phyloP scores from a whole-genome alignment of 2,888 invertebrate genomes.

The Idaea aversata region DNA sequence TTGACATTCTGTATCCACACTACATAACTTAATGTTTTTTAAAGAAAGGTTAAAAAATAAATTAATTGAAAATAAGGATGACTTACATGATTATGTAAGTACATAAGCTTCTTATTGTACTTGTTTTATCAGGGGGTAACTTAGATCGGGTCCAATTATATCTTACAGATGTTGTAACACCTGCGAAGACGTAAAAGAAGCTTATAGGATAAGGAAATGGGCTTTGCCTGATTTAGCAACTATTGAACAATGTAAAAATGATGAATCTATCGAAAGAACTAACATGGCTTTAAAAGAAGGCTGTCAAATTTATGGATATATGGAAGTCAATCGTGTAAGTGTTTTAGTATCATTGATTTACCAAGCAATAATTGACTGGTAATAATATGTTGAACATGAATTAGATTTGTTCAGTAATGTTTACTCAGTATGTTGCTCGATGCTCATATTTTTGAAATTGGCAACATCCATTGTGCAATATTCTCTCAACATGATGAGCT shows the following conservation, averaged over 20 bases:
- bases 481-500: too few species aligned
- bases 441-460: too few species aligned
- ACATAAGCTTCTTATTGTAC: neutral
- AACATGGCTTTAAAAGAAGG: constrained; percentile 94
- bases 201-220: constrained; percentile 93
- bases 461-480: too few species aligned
- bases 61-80: too few species aligned
- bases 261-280: constrained; percentile 86
- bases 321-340: constrained; percentile 94
- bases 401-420: too few species aligned
- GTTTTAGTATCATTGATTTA: neutral
- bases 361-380: neutral
- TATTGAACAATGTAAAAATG: constrained; percentile 95
- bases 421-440: too few species aligned
- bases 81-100: too few species aligned
- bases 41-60: too few species aligned
- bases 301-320: constrained; percentile 95
- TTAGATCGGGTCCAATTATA: neutral
- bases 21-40: too few species aligned
- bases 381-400: too few species aligned
- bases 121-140: neutral
- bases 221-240: constrained; percentile 88
- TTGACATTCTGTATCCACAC: neutral
- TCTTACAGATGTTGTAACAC: constrained; percentile 94
- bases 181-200: constrained; percentile 96